Conservation (phyloP, 2,797 vertebrate species). For the Peromyscus aztecus region DNA sequence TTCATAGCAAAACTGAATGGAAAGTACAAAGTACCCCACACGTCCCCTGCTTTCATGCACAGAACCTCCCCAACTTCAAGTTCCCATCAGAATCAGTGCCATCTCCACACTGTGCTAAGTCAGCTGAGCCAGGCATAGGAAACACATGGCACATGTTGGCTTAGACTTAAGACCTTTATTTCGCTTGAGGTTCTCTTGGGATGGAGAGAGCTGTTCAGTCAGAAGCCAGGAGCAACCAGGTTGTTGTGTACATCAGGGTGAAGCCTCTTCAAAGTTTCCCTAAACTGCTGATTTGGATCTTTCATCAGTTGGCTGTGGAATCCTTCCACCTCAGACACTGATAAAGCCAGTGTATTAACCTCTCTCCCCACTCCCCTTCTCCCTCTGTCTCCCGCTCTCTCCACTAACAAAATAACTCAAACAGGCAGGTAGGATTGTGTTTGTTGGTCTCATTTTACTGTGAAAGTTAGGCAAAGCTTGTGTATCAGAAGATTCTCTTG, state of each 20-base stretch:
- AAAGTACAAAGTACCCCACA: background rate
- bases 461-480: background rate
- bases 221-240: background rate
- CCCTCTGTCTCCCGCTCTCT: fast-evolving
- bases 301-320: background rate
- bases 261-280: background rate
- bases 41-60: too few species aligned
- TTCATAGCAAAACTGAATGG: background rate
- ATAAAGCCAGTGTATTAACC: background rate
- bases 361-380: background rate
- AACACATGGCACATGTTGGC: background rate
- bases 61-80: background rate
- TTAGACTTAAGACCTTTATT: background rate
- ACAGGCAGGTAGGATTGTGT: background rate
- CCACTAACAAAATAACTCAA: background rate
- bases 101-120: background rate
- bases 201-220: background rate
- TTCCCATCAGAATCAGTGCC: background rate
- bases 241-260: background rate
- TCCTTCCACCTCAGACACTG: background rate
- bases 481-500: background rate
- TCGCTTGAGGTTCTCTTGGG: background rate
- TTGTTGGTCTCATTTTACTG: background rate
- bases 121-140: background rate
- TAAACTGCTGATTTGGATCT: background rate